phyloP scores from a whole-genome alignment of 2,888 invertebrate species.

The Dolichopus griseipennis region DNA sequence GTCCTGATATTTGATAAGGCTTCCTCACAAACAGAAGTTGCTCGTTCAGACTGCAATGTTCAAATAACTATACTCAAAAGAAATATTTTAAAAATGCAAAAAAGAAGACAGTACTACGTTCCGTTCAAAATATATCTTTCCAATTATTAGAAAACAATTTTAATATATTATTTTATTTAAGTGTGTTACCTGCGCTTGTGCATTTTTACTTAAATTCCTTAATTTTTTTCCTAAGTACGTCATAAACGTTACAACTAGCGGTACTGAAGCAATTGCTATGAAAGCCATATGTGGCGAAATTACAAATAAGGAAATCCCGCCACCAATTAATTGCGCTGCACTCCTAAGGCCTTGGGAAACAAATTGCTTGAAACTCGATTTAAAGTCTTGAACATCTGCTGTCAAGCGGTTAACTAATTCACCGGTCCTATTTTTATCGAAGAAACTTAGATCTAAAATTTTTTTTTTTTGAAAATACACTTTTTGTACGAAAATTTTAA shows the following conservation, averaged over 20 bases:
- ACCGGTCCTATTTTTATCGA: constrained; percentile 82
- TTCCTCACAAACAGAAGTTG: constrained; percentile 86
- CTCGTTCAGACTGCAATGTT: constrained; percentile 59
- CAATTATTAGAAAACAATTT: neutral
- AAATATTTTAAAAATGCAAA: too few species aligned
- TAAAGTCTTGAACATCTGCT: constrained; percentile 92
- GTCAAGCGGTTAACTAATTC: constrained; percentile 87
- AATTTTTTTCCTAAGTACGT: constrained; percentile 71
- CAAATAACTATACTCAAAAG: too few species aligned
- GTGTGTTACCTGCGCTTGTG: constrained; percentile 68
- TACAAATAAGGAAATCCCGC: constrained; percentile 52
- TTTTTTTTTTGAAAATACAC: neutral
- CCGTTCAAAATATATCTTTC: too few species aligned
- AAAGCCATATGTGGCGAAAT: constrained; percentile 88
- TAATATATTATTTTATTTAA: neutral
- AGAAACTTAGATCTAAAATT: constrained; percentile 68
- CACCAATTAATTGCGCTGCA: constrained; percentile 64
- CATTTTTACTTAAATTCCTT: constrained; percentile 64
- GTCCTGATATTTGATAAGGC: constrained; percentile 89
- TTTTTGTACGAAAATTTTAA: neutral
- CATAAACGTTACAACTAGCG: constrained; percentile 76
- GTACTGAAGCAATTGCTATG: constrained; percentile 74
- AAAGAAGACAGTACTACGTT: too few species aligned
- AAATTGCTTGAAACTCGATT: constrained; percentile 89
- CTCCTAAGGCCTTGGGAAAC: constrained; percentile 87